These are phyloP conservation scores for Achatina immaculata DNA, from an alignment of 1,140 invertebrate genomes.

Conservation along the genomic window DNA sequence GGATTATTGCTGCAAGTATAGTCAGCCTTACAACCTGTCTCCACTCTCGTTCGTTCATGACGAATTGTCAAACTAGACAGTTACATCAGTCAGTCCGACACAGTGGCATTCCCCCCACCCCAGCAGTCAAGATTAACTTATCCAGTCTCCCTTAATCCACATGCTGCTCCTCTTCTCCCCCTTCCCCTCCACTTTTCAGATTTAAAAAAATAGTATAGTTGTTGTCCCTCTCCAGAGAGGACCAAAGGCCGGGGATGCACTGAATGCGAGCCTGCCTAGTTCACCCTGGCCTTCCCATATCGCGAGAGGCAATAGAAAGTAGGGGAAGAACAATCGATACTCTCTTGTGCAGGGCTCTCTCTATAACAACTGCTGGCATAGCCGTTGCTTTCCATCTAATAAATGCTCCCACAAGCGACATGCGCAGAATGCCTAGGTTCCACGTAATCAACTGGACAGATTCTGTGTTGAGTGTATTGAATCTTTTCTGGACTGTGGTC, in stretches of 20 bases:
- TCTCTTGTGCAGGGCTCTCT: constrained; percentile 23
- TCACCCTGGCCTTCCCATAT: background rate
- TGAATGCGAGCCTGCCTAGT: constrained; percentile 18
- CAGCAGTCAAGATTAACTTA: too few species aligned
- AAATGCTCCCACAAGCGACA: background rate
- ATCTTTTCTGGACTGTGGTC: too few species aligned
- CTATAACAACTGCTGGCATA: background rate
- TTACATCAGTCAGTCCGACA: too few species aligned
- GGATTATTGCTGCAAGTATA: too few species aligned
- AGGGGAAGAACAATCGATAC: constrained; percentile 19
- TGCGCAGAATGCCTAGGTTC: background rate
- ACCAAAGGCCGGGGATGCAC: background rate
- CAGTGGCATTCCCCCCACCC: background rate
- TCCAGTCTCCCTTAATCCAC: too few species aligned
- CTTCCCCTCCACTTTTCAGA: background rate
- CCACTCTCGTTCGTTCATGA: too few species aligned
- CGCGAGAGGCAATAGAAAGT: constrained; percentile 3
- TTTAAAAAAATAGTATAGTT: background rate
- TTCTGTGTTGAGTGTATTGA: background rate
- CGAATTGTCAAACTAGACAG: too few species aligned
- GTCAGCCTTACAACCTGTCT: too few species aligned
- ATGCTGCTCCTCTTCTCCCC: too few species aligned
- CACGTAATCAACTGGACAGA: background rate
- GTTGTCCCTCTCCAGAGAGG: background rate
- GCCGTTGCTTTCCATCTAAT: background rate